Conservation (phyloP, 2,113 vertebrate genomes). For the Protomyctophum bolini region DNA sequence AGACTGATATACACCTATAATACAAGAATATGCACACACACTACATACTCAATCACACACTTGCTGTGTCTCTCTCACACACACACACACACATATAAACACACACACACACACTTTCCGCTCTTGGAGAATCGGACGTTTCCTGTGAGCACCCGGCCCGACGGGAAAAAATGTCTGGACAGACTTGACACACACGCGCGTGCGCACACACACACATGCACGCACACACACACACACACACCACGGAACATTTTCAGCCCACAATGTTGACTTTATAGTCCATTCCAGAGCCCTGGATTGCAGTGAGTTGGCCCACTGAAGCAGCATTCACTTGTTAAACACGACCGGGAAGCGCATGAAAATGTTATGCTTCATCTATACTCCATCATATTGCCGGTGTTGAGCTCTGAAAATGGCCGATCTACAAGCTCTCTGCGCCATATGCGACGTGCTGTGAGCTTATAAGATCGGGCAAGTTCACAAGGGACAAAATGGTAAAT, state of each 20-base stretch:
- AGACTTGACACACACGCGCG: conserved; percentile 56
- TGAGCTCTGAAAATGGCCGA: too few relatives aligned
- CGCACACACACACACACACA: conserved; percentile 11
- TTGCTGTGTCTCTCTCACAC: background rate
- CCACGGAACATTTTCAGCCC: conserved; percentile 70
- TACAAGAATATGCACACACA: conserved; percentile 4
- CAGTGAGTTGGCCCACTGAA: conserved; percentile 50
- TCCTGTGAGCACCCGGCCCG: conserved; percentile 54
- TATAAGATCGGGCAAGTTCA: too few relatives aligned
- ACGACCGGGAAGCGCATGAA: conserved; percentile 39
- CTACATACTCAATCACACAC: conserved; percentile 17
- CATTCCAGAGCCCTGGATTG: conserved; percentile 55
- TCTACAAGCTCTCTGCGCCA: too few relatives aligned
- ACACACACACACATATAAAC: conserved; percentile 22
- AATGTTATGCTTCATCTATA: too few relatives aligned
- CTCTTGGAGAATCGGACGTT: conserved; percentile 61
- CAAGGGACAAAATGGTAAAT: too few relatives aligned
- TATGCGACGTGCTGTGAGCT: too few relatives aligned
- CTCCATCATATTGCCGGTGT: too few relatives aligned
- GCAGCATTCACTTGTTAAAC: conserved; percentile 52
- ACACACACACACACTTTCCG: conserved; percentile 59
- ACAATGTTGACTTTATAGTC: conserved; percentile 77
- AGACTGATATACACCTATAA: conserved; percentile 30
- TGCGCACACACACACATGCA: conserved; percentile 11
- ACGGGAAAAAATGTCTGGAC: conserved; percentile 69